Evolutionary conservation across 1,140 invertebrate genomes (phyloP).

Genomic region (Lamellibrachia luymesi): DNA sequence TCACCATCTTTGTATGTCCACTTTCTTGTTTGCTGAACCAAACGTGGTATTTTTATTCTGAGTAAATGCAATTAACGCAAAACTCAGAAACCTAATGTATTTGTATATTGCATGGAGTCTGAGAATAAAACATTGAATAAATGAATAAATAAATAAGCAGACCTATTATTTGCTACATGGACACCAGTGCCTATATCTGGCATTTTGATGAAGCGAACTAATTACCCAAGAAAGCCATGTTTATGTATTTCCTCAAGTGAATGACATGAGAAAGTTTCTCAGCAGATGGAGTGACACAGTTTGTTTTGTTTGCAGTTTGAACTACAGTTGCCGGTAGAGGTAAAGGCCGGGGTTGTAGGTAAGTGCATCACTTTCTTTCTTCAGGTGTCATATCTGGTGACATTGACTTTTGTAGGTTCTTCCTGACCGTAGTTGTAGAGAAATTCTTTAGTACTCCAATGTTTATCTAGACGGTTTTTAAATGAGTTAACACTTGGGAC

Average conservation of each 20-base stretch:
- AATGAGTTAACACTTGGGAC: too few relatives aligned
- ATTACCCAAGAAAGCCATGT: background rate
- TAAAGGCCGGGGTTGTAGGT: slow-evolving; percentile 76
- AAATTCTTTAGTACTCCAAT: too few relatives aligned
- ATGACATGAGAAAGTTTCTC: background rate
- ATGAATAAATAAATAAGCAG: background rate
- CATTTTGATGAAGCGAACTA: background rate
- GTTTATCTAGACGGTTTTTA: too few relatives aligned
- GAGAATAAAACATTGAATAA: too few relatives aligned
- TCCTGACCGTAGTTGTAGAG: too few relatives aligned
- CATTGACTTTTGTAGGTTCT: too few relatives aligned
- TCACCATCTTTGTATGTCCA: background rate
- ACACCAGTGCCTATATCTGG: background rate
- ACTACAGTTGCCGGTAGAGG: slow-evolving; percentile 76
- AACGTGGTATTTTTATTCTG: too few relatives aligned
- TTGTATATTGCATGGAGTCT: too few relatives aligned
- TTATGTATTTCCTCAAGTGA: background rate
- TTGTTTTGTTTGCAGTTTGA: slow-evolving; percentile 67
- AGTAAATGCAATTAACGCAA: too few relatives aligned
- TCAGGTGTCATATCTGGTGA: too few relatives aligned
- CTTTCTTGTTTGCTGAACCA: too few relatives aligned
- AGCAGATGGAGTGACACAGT: background rate
- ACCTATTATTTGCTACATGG: background rate
- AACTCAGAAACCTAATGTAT: too few relatives aligned
- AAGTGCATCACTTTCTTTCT: slow-evolving; percentile 17